phyloP scores from a whole-genome alignment of 2,113 vertebrate species.

The Notarius lentiginosus region DNA sequence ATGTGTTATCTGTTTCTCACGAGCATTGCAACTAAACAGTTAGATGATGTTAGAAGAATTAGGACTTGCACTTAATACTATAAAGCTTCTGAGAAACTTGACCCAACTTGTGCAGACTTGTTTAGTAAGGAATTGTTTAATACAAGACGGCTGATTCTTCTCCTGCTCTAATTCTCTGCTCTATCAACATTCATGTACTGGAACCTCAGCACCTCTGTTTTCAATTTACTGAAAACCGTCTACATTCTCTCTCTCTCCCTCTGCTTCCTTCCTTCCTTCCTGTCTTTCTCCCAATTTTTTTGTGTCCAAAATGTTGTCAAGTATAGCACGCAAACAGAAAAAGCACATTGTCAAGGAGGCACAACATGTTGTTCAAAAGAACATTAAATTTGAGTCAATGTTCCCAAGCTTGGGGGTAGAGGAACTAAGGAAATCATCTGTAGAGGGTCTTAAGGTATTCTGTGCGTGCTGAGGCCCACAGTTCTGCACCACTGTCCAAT shows the following conservation, averaged over 20 bases:
- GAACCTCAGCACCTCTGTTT: constrained; percentile 32
- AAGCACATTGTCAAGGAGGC: constrained; percentile 46
- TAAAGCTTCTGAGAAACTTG: constrained; percentile 20
- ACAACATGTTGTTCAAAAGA: constrained; percentile 19
- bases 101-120: constrained; percentile 22
- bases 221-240: constrained; percentile 43
- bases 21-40: constrained; percentile 5
- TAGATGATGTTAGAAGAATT: background rate
- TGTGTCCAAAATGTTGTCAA: constrained; percentile 47
- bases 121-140: constrained; percentile 38
- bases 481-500: constrained; percentile 58
- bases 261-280: background rate
- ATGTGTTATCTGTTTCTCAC: background rate
- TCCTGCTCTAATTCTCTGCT: constrained; percentile 41
- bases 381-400: constrained; percentile 52
- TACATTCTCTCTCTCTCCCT: constrained; percentile 24
- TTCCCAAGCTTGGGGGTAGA: constrained; percentile 34
- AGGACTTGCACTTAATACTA: background rate
- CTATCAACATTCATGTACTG: constrained; percentile 35
- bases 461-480: constrained; percentile 57
- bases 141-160: constrained; percentile 40
- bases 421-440: constrained; percentile 63
- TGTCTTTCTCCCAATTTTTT: constrained; percentile 7
- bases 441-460: constrained; percentile 62
- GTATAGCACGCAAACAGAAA: constrained; percentile 48